phyloP scores from a whole-genome alignment of 2,888 invertebrate genomes.

The Xanthia icteritia region DNA sequence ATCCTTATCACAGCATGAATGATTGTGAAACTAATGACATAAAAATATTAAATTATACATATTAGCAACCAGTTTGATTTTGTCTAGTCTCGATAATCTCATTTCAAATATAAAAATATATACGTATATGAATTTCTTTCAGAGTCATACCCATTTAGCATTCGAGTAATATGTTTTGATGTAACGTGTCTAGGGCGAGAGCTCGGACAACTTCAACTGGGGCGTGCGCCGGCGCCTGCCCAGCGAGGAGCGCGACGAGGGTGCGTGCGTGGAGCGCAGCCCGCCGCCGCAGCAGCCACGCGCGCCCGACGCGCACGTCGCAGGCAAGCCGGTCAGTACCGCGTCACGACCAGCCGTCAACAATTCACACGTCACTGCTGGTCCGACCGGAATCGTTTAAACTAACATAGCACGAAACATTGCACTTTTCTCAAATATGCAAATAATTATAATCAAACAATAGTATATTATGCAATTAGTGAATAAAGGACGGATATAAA shows the following conservation, averaged over 20 bases:
- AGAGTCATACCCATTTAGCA: not conserved
- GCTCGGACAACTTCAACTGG: slow-evolving; percentile 99
- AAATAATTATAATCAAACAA: not conserved
- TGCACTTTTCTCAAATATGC: not conserved
- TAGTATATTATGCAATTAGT: no score
- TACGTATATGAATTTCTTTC: no score
- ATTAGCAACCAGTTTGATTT: no score
- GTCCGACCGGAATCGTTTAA: not conserved
- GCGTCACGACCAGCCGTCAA: not conserved
- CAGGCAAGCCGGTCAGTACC: slow-evolving; percentile 74
- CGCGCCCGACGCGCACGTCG: slow-evolving; percentile 67
- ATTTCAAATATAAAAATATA: not conserved
- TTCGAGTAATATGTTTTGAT: not conserved
- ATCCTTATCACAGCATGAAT: no score
- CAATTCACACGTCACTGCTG: not conserved
- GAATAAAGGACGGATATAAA: no score
- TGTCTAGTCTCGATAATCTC: no score
- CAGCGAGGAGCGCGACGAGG: slow-evolving; percentile 91
- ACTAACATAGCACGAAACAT: not conserved
- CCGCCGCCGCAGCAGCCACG: slow-evolving; percentile 77
- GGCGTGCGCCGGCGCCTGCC: slow-evolving; percentile 96
- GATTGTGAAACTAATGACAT: no score
- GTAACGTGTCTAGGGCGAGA: slow-evolving; percentile 93
- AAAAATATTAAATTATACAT: no score
- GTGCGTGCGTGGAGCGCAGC: slow-evolving; percentile 74